These are phyloP conservation scores for Tenthredo notha DNA, from an alignment of 2,888 invertebrate genomes.

Conservation along the genomic window DNA sequence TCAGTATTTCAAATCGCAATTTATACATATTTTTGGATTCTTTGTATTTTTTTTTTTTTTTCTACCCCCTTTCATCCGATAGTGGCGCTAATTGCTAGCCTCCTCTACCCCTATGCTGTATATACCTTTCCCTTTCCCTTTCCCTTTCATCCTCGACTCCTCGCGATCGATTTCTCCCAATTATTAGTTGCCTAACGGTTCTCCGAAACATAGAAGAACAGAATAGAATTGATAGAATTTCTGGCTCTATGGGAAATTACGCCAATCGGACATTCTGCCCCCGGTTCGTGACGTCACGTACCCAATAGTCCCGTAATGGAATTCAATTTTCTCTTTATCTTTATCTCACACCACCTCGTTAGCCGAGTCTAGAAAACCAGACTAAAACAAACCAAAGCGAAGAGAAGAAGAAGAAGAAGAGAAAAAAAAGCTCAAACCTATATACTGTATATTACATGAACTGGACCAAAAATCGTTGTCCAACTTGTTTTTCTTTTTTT, in stretches of 20 bases:
- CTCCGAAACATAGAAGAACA: slow-evolving; percentile 70
- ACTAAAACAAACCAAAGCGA: slow-evolving; percentile 52
- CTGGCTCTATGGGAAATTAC: slow-evolving; percentile 70
- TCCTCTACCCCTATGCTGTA: not conserved
- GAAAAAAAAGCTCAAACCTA: slow-evolving; percentile 50
- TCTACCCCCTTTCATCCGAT: not conserved
- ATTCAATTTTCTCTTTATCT: slow-evolving; percentile 47
- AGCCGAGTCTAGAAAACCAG: slow-evolving; percentile 53
- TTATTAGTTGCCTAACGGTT: slow-evolving; percentile 75
- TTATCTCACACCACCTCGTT: slow-evolving; percentile 27
- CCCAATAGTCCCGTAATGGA: slow-evolving; percentile 45
- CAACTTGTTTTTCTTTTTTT: not conserved
- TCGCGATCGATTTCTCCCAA: slow-evolving; percentile 72
- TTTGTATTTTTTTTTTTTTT: not conserved
- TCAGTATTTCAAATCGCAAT: not conserved
- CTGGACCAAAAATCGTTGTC: slow-evolving; percentile 45
- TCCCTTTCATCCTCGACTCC: slow-evolving; percentile 10
- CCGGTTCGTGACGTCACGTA: slow-evolving; percentile 42
- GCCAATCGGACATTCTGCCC: slow-evolving; percentile 40
- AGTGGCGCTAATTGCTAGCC: not conserved
- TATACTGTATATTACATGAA: not conserved
- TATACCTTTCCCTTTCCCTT: not conserved
- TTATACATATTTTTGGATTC: not conserved
- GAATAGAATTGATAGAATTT: slow-evolving; percentile 73
- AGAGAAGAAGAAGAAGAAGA: slow-evolving; percentile 41